phyloP scores from a whole-genome alignment of 2,113 vertebrate genomes.

The Myotis yumanensis region DNA sequence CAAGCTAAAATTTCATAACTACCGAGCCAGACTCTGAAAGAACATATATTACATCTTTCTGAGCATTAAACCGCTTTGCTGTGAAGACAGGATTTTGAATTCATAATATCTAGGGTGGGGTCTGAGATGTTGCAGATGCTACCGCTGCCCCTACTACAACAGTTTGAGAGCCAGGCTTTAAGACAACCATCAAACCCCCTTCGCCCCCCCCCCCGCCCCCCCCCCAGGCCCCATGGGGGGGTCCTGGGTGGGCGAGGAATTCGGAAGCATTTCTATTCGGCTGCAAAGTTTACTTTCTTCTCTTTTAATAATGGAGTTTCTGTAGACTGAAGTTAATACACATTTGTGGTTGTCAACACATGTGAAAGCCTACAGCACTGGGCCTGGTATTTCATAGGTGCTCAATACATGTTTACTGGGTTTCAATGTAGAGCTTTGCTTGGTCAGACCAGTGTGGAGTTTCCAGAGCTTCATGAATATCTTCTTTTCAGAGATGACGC shows the following conservation, averaged over 20 bases:
- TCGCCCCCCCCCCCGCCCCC: no score
- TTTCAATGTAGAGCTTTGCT: neutral
- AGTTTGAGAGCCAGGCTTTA: neutral
- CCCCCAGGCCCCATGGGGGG: no score
- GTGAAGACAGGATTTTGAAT: neutral
- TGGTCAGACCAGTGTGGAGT: neutral
- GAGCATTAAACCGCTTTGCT: neutral
- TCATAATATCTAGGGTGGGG: neutral
- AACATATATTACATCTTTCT: neutral
- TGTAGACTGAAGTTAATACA: neutral
- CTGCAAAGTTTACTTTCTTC: neutral
- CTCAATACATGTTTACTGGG: neutral
- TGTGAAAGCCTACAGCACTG: neutral
- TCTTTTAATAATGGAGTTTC: neutral
- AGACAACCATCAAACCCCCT: neutral
- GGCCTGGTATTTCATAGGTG: neutral
- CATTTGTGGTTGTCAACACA: neutral
- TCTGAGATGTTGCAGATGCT: neutral
- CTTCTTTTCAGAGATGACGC: neutral
- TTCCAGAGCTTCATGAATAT: neutral
- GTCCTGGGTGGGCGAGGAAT: neutral
- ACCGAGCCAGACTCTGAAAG: neutral
- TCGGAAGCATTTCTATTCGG: neutral
- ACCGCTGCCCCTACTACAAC: no score
- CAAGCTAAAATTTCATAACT: neutral